These are phyloP conservation scores for Chymomyza amoena DNA, from an alignment of 2,888 invertebrate genomes.

Conservation along the genomic window DNA sequence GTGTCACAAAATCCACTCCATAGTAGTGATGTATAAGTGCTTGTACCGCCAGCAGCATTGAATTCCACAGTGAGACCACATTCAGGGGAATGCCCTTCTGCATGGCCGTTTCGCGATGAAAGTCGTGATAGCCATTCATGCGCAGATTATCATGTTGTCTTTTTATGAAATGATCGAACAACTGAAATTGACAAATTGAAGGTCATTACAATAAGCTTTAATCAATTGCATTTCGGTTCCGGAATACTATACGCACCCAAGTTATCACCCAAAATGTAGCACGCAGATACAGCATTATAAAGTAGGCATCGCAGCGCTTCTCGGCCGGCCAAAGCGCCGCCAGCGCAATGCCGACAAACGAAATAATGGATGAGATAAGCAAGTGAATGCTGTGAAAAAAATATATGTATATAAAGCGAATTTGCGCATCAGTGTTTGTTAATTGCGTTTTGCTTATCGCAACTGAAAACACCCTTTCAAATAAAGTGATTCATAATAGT, in stretches of 20 bases:
- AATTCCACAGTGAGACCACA: conserved; percentile 83
- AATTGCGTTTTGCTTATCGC: conserved; percentile 27
- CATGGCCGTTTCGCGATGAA: conserved; percentile 82
- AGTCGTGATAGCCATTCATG: conserved; percentile 84
- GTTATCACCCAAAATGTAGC: conserved; percentile 82
- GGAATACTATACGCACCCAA: conserved; percentile 77
- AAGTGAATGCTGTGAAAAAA: conserved; percentile 70
- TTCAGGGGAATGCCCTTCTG: conserved; percentile 83
- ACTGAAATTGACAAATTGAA: conserved; percentile 73
- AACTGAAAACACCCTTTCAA: not conserved
- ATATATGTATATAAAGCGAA: not conserved
- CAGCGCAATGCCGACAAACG: conserved; percentile 73
- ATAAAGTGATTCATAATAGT: conserved; percentile 46
- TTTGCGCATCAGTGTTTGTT: conserved; percentile 9
- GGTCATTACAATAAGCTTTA: not conserved
- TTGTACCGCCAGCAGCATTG: conserved; percentile 80
- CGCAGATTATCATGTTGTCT: conserved; percentile 82
- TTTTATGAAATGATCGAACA: conserved; percentile 82
- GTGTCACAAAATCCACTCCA: conserved; percentile 79
- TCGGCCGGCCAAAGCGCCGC: conserved; percentile 70
- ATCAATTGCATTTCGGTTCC: not conserved
- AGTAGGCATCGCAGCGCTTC: conserved; percentile 81
- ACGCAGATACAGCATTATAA: conserved; percentile 82
- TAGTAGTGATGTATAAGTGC: conserved; percentile 82
- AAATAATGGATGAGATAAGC: conserved; percentile 75